Evolutionary conservation across 2,888 invertebrate species (phyloP), one percentile per base, ranked within the genome.

Genomic region (Buathra laborator): DNA sequence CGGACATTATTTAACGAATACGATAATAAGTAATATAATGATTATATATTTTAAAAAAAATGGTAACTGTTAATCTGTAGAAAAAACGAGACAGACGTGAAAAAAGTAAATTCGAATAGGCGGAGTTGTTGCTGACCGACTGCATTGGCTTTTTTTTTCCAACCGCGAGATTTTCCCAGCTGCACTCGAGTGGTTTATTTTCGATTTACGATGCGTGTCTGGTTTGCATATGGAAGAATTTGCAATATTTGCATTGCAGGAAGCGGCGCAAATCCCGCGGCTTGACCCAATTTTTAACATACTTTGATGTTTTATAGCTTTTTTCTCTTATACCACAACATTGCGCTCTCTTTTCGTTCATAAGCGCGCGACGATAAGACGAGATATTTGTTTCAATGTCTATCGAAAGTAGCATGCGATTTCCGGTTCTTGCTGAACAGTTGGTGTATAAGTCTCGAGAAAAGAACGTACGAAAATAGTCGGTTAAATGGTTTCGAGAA

Each of bases 131-230:
- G 29, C 44, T 44, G 10, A 59, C 62, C 59, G 59, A n/a, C 46
- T 29, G 70, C 78, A 74, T 56, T 48, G 46, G 64, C 46, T 78
- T 68, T 81, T 78, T 70, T 32, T 16, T 32, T 37, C 64, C 78
- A 29, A 56, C 62, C 75, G 67, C 51, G 59, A 59, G 37, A 64
- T 70, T 56, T 46, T 53, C 16, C 62, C 19, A 37, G 68, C 77
- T 43, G 77, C 70, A 64, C 75, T 78, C 67, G 81, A 79, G 84
- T 81, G 78, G 85, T 86, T 87, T 87, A 85, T 87, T 86, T 87
- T 84, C 59, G 80, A 84, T 85, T 86, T 87, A 85, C 84, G 87
- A 84, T 70, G 56, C 64, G 78, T 51, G 86, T 87, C 85, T 86
- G 87, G 80, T 70, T 86, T 48, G 80, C 81, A 81, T 85, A 82